These are phyloP conservation scores for Oceanites oceanicus DNA, from an alignment of 2,113 vertebrate species.

Conservation along the genomic window DNA sequence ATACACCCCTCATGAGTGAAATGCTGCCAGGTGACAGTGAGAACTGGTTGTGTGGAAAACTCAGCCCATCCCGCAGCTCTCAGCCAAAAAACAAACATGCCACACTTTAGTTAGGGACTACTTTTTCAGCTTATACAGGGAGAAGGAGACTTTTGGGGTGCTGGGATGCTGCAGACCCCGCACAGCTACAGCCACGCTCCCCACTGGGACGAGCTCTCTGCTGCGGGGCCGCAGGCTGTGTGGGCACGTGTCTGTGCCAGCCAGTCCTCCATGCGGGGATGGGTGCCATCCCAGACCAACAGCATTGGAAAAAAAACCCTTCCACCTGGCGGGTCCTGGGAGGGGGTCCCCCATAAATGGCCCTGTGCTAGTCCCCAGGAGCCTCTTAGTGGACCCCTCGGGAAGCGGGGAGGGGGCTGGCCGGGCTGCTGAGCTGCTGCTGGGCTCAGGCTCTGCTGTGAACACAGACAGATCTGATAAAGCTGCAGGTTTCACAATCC, in stretches of 20 bases:
- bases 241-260: not conserved
- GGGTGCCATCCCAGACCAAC: not conserved
- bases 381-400: rapidly evolving
- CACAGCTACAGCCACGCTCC: not conserved
- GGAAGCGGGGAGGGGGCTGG: too few species aligned
- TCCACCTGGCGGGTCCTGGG: not conserved
- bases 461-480: not conserved
- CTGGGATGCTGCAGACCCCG: not conserved
- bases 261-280: not conserved
- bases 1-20: not conserved
- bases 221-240: not conserved
- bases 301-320: not conserved
- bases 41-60: not conserved
- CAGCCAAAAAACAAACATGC: not conserved
- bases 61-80: not conserved
- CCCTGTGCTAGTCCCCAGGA: not conserved
- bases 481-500: rapidly evolving
- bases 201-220: not conserved
- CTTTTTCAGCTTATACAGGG: not conserved
- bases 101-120: not conserved
- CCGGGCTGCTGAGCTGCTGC: not conserved
- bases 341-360: not conserved
- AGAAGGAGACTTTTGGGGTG: not conserved
- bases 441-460: not conserved
- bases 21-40: not conserved